Conservation (phyloP, 2,888 invertebrate genomes). For the Palloptera scutellata region DNA sequence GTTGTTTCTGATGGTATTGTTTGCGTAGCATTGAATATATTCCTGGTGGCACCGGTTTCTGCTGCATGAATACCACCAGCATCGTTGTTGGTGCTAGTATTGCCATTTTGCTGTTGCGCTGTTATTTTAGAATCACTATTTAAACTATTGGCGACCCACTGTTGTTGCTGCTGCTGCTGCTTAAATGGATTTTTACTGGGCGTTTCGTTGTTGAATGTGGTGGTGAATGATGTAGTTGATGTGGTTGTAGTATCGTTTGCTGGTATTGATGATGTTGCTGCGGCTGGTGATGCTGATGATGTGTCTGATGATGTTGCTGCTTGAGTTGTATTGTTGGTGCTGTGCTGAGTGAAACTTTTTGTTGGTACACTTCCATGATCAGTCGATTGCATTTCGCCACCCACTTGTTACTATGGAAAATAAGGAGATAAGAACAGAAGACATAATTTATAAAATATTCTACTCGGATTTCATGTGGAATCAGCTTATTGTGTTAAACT, state of each 20-base stretch:
- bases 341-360: conserved; percentile 42
- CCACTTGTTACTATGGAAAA: conserved; percentile 55
- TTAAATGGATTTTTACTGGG: conserved; percentile 33
- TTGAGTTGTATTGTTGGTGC: conserved; percentile 30
- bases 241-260: conserved; percentile 48
- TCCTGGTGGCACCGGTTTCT: conserved; percentile 46
- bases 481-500: too few species aligned
- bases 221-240: conserved; percentile 55
- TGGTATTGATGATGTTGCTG: too few species aligned
- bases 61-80: conserved; percentile 33
- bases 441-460: neutral
- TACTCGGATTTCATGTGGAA: too few species aligned
- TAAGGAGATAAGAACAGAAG: conserved; percentile 27
- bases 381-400: conserved; percentile 65
- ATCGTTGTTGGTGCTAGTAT: conserved; percentile 29
- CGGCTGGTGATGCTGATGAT: conserved; percentile 36
- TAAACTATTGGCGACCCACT: conserved; percentile 33
- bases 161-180: conserved; percentile 41
- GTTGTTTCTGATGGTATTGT: conserved; percentile 24
- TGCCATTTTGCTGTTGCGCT: conserved; percentile 52
- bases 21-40: conserved; percentile 12
- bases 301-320: conserved; percentile 40
- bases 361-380: conserved; percentile 60
- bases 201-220: conserved; percentile 40
- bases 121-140: conserved; percentile 33